Evolutionary conservation across 2,888 invertebrate species (phyloP), one percentile per base, ranked within the genome.

Genomic region (Agapostemon virescens): DNA sequence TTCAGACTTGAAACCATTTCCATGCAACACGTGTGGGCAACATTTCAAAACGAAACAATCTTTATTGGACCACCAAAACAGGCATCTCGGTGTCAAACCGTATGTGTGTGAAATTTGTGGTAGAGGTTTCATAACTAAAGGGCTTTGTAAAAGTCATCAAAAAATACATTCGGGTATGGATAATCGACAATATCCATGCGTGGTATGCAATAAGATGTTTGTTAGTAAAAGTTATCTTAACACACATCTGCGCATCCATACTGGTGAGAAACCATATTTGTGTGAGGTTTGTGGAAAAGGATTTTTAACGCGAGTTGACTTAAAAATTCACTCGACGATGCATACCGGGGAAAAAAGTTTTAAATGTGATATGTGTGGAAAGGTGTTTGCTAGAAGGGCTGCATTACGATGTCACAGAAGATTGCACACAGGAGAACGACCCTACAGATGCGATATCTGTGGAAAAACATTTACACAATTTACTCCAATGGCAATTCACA

Each of bases 401-500:
- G 95, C 95, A 0, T 88, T 95, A 13, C 92, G 94, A 49, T 95
- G 95, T 85, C 95, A 95, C 87, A 91, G 93, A 76, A 92, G 95
- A 74, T 94, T 94, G 5, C 95, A 95, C 86, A 95, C 95, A 0
- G 94, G 94, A 0, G 94, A 94, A 90, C 90, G 94, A 74, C 94
- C 94, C 0, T 95, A 94, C 83, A 92, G 93, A 89, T 95, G 95
- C 89, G 94, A 95, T 83, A 92, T 94, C 23, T 95, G 95, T 84
- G 94, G 94, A 0, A 95, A 95, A 91, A 94, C 94, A 9, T 95
- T 95, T 85, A 95, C 95, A 0, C 95, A 95, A 85, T 95, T 95
- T 86, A 94, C 95, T n/a, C 95, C 95, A 9, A 94, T 95, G 94
- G 94, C 94, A 0, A 95, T 95, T 75, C 95, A 95, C 86, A 94